Evolutionary conservation across 2,888 invertebrate genomes (phyloP).

Genomic region (Electrophaes corylata): DNA sequence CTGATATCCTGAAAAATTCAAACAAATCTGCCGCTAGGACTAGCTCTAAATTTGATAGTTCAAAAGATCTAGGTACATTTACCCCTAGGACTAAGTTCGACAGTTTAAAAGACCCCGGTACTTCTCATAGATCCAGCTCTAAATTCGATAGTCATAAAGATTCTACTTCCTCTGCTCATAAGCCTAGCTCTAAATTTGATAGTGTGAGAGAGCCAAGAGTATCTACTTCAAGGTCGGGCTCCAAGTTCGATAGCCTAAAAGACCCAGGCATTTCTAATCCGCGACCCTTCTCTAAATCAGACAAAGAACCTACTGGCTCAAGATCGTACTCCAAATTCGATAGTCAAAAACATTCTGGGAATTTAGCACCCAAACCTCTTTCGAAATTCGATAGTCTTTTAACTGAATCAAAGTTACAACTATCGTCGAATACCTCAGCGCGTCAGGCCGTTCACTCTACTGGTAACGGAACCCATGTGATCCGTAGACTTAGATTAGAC

Average conservation of each 20-base stretch:
- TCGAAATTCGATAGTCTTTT: constrained; percentile 68
- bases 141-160: constrained; percentile 9
- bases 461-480: constrained; percentile 74
- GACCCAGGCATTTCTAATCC: constrained; percentile 3
- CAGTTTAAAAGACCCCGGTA: constrained; percentile 1
- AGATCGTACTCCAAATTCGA: constrained; percentile 60
- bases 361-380: constrained; percentile 30
- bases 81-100: not conserved
- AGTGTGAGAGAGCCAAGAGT: constrained; percentile 42
- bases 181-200: constrained; percentile 61
- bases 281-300: constrained; percentile 4
- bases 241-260: constrained; percentile 10
- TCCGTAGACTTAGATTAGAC: constrained; percentile 65
- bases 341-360: constrained; percentile 41
- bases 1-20: constrained; percentile 3
- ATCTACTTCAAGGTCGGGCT: not conserved
- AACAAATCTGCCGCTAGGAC: not conserved
- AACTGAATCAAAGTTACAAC: constrained; percentile 63
- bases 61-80: constrained; percentile 30
- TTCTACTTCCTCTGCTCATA: not conserved
- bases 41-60: constrained; percentile 58
- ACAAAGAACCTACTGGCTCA: not conserved
- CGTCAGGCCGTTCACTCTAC: constrained; percentile 71
- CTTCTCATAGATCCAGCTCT: constrained; percentile 4
- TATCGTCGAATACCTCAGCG: constrained; percentile 57